Conservation (phyloP, 2,113 vertebrate genomes). For the Macroglossus sobrinus region DNA sequence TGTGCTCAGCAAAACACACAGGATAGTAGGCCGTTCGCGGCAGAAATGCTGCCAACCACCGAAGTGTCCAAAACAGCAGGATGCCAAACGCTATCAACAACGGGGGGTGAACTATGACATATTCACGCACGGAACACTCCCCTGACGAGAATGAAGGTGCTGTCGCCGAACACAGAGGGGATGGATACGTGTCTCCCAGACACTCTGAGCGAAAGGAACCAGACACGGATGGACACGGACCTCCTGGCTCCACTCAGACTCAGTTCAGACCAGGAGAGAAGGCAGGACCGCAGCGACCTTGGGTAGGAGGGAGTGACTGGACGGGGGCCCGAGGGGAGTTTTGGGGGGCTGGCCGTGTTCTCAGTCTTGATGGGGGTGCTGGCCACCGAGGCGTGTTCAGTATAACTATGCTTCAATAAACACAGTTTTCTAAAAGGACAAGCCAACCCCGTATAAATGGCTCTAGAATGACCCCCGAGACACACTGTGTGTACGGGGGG, state of each 20-base stretch:
- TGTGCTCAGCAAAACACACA: background rate
- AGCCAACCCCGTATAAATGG: background rate
- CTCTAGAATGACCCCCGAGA: background rate
- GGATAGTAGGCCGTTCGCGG: fast-evolving
- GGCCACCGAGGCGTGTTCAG: background rate
- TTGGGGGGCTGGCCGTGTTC: background rate
- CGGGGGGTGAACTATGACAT: no score
- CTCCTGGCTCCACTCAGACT: background rate
- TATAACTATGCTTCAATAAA: background rate
- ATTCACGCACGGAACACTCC: fast-evolving
- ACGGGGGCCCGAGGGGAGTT: background rate
- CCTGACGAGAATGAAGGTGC: fast-evolving
- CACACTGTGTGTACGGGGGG: background rate
- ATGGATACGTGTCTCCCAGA: background rate
- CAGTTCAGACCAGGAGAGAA: background rate
- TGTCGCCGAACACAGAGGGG: fast-evolving
- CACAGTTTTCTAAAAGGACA: background rate
- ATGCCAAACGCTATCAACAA: background rate
- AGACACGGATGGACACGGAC: background rate
- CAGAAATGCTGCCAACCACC: fast-evolving
- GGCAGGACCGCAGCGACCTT: background rate
- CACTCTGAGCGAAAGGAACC: background rate
- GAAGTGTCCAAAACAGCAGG: background rate
- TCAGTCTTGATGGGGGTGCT: background rate
- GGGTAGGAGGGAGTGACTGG: background rate